Percentiles rank a stretch among this genome's conserved stretches.
Evolutionary conservation across 2,797 vertebrate genomes (phyloP).

Genomic region (Poecilia velifera): DNA sequence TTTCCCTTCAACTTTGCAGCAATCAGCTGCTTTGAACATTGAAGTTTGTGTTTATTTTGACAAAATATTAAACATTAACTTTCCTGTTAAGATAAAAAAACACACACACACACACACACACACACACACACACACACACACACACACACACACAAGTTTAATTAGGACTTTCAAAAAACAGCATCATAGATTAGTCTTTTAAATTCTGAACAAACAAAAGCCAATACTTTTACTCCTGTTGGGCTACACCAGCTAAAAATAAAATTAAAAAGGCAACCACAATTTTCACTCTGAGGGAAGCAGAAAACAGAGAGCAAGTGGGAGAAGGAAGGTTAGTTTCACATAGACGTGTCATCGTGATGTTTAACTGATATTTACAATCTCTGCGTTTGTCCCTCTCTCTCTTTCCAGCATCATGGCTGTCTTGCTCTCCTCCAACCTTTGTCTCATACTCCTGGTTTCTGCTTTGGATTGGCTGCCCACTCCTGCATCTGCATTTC

Average conservation of each 20-base stretch:
- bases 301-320: slow-evolving; percentile 7
- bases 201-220: slow-evolving; percentile 25
- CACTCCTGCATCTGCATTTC: slow-evolving; percentile 57
- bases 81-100: neutral
- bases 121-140: too few relatives aligned
- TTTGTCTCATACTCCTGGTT: slow-evolving; percentile 62
- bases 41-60: neutral
- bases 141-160: neutral
- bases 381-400: slow-evolving; percentile 31
- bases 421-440: slow-evolving; percentile 29
- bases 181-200: slow-evolving; percentile 14
- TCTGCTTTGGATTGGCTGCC: slow-evolving; percentile 62
- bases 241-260: slow-evolving; percentile 61
- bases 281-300: slow-evolving; percentile 31
- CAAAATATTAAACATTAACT: neutral
- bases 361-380: slow-evolving; percentile 59
- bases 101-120: too few relatives aligned
- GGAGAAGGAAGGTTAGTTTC: slow-evolving; percentile 41
- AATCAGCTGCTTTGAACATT: neutral
- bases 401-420: slow-evolving; percentile 66
- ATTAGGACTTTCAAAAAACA: slow-evolving; percentile 1
- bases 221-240: slow-evolving; percentile 54
- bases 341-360: slow-evolving; percentile 54
- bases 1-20: neutral
- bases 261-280: slow-evolving; percentile 48